phyloP scores from a whole-genome alignment of 2,888 invertebrate genomes.

The Brachyptera risi region DNA sequence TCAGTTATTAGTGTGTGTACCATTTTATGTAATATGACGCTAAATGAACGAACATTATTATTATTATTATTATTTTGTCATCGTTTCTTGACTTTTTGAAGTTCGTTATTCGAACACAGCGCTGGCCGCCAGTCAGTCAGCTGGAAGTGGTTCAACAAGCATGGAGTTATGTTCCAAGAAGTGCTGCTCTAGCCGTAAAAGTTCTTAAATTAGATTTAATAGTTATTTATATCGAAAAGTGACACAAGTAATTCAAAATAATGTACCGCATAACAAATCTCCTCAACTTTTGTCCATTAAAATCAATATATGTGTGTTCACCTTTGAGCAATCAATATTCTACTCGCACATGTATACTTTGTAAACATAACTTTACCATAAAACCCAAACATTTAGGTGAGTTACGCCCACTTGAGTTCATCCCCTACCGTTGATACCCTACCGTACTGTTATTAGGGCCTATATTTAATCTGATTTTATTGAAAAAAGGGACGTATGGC shows the following conservation, averaged over 20 bases:
- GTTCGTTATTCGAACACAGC: too few species aligned
- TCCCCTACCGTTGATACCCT: too few species aligned
- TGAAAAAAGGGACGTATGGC: not conserved
- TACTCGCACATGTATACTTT: constrained; percentile 39
- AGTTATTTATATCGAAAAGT: not conserved
- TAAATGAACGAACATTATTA: too few species aligned
- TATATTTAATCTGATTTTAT: too few species aligned
- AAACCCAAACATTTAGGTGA: constrained; percentile 11
- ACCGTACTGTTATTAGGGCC: too few species aligned
- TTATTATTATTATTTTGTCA: too few species aligned
- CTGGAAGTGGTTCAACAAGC: constrained; percentile 19
- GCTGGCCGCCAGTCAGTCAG: not conserved
- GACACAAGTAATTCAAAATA: constrained; percentile 40
- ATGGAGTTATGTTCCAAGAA: not conserved
- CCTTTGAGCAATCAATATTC: constrained; percentile 22
- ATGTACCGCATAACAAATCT: constrained; percentile 41
- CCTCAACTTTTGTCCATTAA: constrained; percentile 36
- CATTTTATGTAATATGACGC: too few species aligned
- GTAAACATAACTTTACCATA: constrained; percentile 37
- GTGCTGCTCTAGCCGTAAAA: not conserved
- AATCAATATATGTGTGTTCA: constrained; percentile 38
- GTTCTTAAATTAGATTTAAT: not conserved
- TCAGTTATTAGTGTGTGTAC: too few species aligned
- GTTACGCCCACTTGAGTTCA: too few species aligned
- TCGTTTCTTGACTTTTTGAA: too few species aligned